These are phyloP conservation scores for Chloroceryle inda DNA, from an alignment of 2,797 vertebrate genomes.

Conservation along the genomic window DNA sequence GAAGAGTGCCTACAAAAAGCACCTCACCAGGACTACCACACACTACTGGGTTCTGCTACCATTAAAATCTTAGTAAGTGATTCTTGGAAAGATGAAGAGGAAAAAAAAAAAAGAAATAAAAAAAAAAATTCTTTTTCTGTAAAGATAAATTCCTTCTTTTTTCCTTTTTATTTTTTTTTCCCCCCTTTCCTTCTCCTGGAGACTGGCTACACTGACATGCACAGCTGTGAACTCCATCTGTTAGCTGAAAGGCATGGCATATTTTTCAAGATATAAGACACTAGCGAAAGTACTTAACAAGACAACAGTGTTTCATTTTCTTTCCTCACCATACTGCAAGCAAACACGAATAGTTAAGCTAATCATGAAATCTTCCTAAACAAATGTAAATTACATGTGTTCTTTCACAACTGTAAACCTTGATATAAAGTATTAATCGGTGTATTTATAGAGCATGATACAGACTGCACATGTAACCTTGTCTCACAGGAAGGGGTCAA, in stretches of 20 bases:
- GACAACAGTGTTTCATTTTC: neutral
- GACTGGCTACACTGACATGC: neutral
- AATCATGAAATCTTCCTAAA: slow-evolving; percentile 22
- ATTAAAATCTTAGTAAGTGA: neutral
- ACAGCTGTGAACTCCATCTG: slow-evolving; percentile 71
- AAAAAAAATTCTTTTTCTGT: neutral
- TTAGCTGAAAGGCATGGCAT: slow-evolving; percentile 9
- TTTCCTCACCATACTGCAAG: neutral
- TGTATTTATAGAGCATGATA: neutral
- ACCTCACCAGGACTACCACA: neutral
- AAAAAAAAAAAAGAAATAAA: neutral
- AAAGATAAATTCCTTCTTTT: neutral
- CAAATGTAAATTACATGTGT: slow-evolving; percentile 30
- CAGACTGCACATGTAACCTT: neutral
- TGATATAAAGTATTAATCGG: slow-evolving; percentile 1
- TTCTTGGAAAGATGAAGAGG: neutral
- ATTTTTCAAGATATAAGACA: slow-evolving; percentile 55
- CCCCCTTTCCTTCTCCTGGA: neutral
- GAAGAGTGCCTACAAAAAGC: neutral
- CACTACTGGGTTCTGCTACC: neutral
- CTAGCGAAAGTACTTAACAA: slow-evolving; percentile 40
- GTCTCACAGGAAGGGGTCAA: neutral
- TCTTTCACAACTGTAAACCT: slow-evolving; percentile 35
- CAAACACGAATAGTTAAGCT: slow-evolving; percentile 42
- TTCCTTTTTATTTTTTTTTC: neutral